Conservation (phyloP, 2,888 invertebrate species). For the Zygogramma bicolorata region DNA sequence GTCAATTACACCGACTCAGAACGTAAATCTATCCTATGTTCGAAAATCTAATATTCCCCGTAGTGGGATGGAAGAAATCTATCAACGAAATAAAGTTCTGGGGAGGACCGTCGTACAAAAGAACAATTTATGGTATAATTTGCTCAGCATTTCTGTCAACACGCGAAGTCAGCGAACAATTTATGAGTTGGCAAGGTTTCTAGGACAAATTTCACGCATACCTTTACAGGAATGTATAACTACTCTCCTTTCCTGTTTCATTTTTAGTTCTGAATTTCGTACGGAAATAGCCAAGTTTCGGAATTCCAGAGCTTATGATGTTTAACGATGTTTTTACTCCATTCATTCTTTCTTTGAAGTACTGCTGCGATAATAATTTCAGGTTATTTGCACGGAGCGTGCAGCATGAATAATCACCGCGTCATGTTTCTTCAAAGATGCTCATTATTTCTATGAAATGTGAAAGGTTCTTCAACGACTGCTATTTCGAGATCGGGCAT, state of each 20-base stretch:
- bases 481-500: not conserved
- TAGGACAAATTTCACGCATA: slow-evolving; percentile 50
- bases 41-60: not conserved
- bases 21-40: no score
- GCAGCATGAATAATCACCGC: not conserved
- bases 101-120: not conserved
- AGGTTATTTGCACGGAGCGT: not conserved
- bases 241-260: slow-evolving; percentile 31
- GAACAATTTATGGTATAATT: slow-evolving; percentile 18
- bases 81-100: not conserved
- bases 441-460: slow-evolving; percentile 10
- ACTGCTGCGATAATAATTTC: slow-evolving; percentile 13
- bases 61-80: not conserved
- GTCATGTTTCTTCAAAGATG: not conserved
- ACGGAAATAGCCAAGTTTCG: slow-evolving; percentile 3
- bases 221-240: slow-evolving; percentile 45
- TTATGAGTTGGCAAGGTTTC: slow-evolving; percentile 50
- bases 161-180: slow-evolving; percentile 24
- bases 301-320: not conserved
- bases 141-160: slow-evolving; percentile 23
- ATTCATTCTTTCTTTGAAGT: slow-evolving; percentile 24
- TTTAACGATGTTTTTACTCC: slow-evolving; percentile 3
- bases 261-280: slow-evolving; percentile 9
- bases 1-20: no score
- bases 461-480: not conserved